Evolutionary conservation across 1,140 invertebrate genomes (phyloP).

Genomic region (Hyphantria cunea): DNA sequence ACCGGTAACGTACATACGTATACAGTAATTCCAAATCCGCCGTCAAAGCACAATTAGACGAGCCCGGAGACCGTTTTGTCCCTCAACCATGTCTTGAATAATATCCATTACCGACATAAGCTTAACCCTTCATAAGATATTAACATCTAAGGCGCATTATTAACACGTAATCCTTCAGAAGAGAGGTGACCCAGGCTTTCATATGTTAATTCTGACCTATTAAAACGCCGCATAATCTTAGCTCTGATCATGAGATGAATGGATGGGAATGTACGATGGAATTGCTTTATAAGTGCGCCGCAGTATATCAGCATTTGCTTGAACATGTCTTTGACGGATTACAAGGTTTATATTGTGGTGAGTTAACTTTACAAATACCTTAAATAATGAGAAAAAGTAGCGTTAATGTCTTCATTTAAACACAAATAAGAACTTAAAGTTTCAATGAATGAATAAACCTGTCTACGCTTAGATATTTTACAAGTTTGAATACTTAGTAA

Average conservation of each 20-base stretch:
- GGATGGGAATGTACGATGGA: conserved; percentile 57
- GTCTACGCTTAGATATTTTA: too few species aligned
- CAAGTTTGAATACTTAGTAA: too few species aligned
- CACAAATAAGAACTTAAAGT: too few species aligned
- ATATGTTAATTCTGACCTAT: conserved; percentile 65
- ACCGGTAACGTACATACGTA: too few species aligned
- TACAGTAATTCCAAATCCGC: conserved; percentile 28
- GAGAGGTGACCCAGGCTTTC: conserved; percentile 51
- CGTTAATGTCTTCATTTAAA: too few species aligned
- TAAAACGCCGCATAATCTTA: conserved; percentile 59
- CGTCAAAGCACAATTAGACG: conserved; percentile 55
- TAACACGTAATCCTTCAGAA: conserved; percentile 64
- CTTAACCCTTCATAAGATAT: conserved; percentile 64
- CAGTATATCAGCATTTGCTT: not conserved
- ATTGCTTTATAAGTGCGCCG: conserved; percentile 37
- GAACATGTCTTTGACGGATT: not conserved
- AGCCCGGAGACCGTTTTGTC: conserved; percentile 40
- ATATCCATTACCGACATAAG: conserved; percentile 59
- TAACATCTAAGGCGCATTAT: conserved; percentile 63
- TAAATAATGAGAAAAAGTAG: too few species aligned
- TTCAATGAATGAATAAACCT: too few species aligned
- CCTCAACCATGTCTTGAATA: conserved; percentile 54
- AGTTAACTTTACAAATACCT: too few species aligned
- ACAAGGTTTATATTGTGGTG: too few species aligned
- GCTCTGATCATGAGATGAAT: conserved; percentile 51